phyloP scores from a whole-genome alignment of 2,113 vertebrate species.

The Pseudopodoces humilis region DNA sequence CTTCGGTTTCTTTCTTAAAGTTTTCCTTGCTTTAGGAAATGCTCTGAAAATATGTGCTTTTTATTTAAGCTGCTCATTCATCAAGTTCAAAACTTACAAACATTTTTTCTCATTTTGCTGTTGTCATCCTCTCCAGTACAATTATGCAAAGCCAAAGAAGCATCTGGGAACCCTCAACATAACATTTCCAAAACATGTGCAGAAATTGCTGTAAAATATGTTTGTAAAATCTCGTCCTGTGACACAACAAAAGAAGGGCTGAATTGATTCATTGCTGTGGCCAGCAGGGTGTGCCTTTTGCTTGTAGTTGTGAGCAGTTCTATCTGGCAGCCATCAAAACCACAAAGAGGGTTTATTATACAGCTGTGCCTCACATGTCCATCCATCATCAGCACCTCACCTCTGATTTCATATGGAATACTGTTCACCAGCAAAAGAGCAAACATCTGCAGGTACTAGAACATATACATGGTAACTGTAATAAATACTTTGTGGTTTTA shows the following conservation, averaged over 20 bases:
- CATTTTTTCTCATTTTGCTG: neutral
- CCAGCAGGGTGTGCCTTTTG: conserved; percentile 26
- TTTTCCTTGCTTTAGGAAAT: neutral
- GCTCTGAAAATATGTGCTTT: neutral
- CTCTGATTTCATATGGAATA: neutral
- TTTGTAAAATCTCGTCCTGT: neutral
- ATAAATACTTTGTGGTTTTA: neutral
- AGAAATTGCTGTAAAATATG: neutral
- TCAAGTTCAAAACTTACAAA: neutral
- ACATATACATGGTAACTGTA: neutral
- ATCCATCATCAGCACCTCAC: neutral
- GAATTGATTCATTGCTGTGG: neutral
- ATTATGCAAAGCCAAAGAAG: neutral
- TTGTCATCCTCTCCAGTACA: neutral
- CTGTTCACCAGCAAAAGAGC: neutral
- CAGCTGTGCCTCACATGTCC: neutral
- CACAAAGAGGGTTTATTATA: neutral
- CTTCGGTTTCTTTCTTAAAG: neutral
- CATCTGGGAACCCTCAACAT: neutral
- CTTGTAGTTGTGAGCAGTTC: neutral
- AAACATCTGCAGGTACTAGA: neutral
- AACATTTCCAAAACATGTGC: neutral
- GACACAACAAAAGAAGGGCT: neutral
- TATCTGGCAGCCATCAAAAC: neutral
- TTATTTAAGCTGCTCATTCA: neutral